A percentile compares a stretch with the other conserved stretches of the same genome.
Evolutionary conservation across 2,797 vertebrate species (phyloP).

Genomic region (Artibeus jamaicensis): DNA sequence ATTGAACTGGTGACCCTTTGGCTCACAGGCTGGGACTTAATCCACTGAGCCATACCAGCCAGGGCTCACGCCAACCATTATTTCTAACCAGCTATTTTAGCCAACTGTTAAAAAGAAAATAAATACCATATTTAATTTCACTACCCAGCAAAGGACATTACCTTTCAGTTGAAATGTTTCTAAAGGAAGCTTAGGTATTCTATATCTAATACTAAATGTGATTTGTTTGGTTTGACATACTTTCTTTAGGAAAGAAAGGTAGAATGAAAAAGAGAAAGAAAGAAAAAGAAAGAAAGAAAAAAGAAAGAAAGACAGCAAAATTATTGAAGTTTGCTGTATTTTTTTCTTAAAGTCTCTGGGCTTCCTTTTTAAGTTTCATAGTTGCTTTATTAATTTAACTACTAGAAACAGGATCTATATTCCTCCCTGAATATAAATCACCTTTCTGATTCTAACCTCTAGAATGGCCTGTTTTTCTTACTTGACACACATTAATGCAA

Average conservation of each 20-base stretch:
- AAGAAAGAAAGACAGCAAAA: not conserved
- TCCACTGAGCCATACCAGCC: no score
- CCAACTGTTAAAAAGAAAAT: not conserved
- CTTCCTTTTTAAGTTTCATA: not conserved
- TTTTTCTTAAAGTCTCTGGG: not conserved
- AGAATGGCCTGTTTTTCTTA: constrained; percentile 10
- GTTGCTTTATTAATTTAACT: not conserved
- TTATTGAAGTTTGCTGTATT: not conserved
- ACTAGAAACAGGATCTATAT: not conserved
- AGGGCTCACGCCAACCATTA: not conserved
- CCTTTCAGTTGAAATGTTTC: constrained; percentile 19
- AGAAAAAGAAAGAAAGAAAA: not conserved
- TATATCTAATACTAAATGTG: not conserved
- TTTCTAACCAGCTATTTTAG: not conserved
- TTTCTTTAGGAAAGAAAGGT: not conserved
- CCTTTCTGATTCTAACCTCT: not conserved
- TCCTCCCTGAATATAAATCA: not conserved
- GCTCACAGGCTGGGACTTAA: no score
- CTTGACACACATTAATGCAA: not conserved
- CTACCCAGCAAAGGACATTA: not conserved
- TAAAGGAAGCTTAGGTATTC: not conserved
- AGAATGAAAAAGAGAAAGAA: no score
- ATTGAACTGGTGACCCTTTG: no score
- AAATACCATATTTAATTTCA: not conserved
- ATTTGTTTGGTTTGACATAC: not conserved